Evolutionary conservation across 2,113 vertebrate species (phyloP).

Genomic region (Ondatra zibethicus): DNA sequence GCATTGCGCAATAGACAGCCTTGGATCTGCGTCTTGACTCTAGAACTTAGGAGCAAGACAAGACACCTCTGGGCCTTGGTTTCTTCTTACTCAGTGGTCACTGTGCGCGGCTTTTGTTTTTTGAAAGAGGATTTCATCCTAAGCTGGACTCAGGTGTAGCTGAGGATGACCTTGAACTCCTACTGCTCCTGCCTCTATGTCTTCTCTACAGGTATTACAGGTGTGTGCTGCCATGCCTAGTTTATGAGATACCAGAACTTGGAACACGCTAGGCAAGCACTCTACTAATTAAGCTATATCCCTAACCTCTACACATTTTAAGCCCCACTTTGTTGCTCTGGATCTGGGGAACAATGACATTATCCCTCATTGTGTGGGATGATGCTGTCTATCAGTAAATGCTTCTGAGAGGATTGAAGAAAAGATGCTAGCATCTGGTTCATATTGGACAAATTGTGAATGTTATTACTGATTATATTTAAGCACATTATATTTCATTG

Average conservation of each 20-base stretch:
- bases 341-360: not conserved
- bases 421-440: not conserved
- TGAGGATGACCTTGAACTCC: not conserved
- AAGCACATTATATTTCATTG: not conserved
- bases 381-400: not conserved
- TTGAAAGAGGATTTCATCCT: not conserved
- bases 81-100: not conserved
- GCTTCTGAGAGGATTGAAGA: not conserved
- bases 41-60: not conserved
- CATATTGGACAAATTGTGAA: not conserved
- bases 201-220: not conserved
- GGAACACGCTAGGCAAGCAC: not conserved
- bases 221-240: not conserved
- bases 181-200: not conserved
- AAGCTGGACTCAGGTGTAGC: not conserved
- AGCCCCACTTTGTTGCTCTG: not conserved
- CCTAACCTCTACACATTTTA: not conserved
- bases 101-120: not conserved
- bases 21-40: not conserved
- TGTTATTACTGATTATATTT: not conserved
- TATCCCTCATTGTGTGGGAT: not conserved
- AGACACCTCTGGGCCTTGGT: not conserved
- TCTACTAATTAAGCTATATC: too few relatives aligned
- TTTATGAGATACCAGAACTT: not conserved
- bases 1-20: not conserved